A percentile compares a stretch with the other conserved stretches of the same genome.
Conservation (phyloP, 1,140 invertebrate species). For the Hypothenemus hampei region DNA sequence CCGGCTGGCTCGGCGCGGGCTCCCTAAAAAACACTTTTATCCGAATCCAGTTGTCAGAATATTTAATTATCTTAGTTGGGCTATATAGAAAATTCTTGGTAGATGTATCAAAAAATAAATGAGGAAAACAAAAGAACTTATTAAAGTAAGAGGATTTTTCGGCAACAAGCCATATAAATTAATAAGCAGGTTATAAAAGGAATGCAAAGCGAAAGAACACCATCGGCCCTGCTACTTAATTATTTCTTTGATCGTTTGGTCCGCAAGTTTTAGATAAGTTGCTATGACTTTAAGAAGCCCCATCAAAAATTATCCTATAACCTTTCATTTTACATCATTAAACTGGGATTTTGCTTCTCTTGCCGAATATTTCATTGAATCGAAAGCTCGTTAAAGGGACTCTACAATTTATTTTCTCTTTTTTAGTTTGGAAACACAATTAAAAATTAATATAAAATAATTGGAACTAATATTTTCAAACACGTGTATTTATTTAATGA, state of each 20-base stretch:
- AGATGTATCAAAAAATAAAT: too few relatives aligned
- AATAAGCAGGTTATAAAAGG: constrained; percentile 35
- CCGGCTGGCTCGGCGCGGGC: too few relatives aligned
- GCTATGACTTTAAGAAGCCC: constrained; percentile 19
- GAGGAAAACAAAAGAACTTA: constrained; percentile 37
- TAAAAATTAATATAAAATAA: too few relatives aligned
- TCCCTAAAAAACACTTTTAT: too few relatives aligned
- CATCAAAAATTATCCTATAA: constrained; percentile 13
- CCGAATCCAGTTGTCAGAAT: too few relatives aligned
- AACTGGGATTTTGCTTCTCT: neutral
- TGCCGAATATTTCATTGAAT: neutral
- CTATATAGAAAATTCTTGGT: too few relatives aligned
- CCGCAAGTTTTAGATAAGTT: constrained; percentile 15
- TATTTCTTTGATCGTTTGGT: constrained; percentile 34
- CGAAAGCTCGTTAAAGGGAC: neutral
- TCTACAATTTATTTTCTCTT: neutral
- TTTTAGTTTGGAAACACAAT: too few relatives aligned
- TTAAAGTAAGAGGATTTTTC: constrained; percentile 37
- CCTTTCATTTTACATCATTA: constrained; percentile 8
- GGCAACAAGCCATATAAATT: constrained; percentile 40
- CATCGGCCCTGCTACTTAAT: constrained; percentile 28
- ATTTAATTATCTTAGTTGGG: too few relatives aligned
- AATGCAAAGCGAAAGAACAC: constrained; percentile 30
- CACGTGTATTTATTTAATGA: too few relatives aligned
- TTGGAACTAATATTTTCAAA: too few relatives aligned